Evolutionary conservation across 2,888 invertebrate species (phyloP), one percentile per base, ranked within the genome.

Genomic region (Drosophila pseudotakahashii): DNA sequence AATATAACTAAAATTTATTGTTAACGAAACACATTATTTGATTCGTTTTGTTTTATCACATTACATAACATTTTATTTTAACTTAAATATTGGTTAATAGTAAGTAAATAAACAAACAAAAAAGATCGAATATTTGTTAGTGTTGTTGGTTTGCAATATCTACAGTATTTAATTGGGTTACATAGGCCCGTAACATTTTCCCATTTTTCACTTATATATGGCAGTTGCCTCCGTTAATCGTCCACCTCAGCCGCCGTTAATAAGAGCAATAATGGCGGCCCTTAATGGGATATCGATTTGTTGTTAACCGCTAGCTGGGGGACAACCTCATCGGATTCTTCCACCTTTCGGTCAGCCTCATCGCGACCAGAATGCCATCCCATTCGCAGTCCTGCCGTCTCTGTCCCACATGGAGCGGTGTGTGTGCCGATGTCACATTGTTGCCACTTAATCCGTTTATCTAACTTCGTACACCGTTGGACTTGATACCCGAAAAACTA

Each of bases 381-480:
- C 11, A 45, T 34, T 34, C 10, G 42, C 52, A 19, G 44, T n/a
- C 7, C 44, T 44, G 23, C 23, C 44, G 4, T 13, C 23, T 13
- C 13, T 5, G 30, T 13, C 14, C 58, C 7, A 9, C 45, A 34
- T 62, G 51, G 16, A 48, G 32, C 47, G 16, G 48, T 59, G 47
- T 69, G 63, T 48, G 61, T 70, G 54, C 37, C 61, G 63, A 64
- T 78, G 81, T 73, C 77, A 86, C 84, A 84, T 81, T 84, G 88
- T 88, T 86, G 88, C 70, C 79, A 84, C 89, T 90, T 92, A 92
- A 91, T 91, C 91, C 91, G 89, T 91, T 91, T 91, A 91, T 91
- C 91, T 91, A 91, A 86, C 89, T 91, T 91, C 91, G 91, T 91
- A 91, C 91, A 91, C 91, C 90, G 89, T 82, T 91, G 91, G 91